phyloP scores from a whole-genome alignment of 2,888 invertebrate genomes.

The Cheilosia scutellata region DNA sequence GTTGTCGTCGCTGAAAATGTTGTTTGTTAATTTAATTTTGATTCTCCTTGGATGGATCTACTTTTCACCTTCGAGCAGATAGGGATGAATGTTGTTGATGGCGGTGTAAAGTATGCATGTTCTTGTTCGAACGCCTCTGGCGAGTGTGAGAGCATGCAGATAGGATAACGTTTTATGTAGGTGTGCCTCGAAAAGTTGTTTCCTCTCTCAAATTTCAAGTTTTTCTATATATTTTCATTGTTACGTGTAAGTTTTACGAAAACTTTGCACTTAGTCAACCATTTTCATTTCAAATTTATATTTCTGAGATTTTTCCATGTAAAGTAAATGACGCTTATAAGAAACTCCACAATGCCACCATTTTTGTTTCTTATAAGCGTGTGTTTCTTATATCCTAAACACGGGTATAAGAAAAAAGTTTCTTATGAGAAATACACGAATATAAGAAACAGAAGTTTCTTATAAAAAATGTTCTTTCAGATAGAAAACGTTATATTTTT shows the following conservation, averaged over 20 bases:
- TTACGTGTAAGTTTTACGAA: slow-evolving; percentile 14
- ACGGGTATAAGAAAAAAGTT: too few species aligned
- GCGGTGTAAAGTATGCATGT: background rate
- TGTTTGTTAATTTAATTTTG: slow-evolving; percentile 32
- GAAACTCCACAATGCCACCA: too few species aligned
- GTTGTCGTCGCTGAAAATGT: background rate
- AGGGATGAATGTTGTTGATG: background rate
- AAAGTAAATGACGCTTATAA: too few species aligned
- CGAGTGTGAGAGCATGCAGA: background rate
- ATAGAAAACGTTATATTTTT: too few species aligned
- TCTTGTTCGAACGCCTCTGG: background rate
- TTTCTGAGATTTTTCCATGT: background rate
- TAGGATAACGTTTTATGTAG: slow-evolving; percentile 26
- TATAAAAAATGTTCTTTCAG: too few species aligned
- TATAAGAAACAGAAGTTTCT: too few species aligned
- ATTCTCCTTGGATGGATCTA: slow-evolving; percentile 4
- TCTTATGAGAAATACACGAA: too few species aligned
- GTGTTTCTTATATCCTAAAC: too few species aligned
- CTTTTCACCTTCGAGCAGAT: background rate
- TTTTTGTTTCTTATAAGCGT: too few species aligned
- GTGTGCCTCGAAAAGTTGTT: slow-evolving; percentile 10
- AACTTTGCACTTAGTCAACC: slow-evolving; percentile 32
- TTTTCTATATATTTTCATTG: background rate
- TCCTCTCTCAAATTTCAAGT: slow-evolving; percentile 8
- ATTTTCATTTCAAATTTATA: background rate